Evolutionary conservation across 2,797 vertebrate species (phyloP).

Genomic region (Eurystomus glaucurus): DNA sequence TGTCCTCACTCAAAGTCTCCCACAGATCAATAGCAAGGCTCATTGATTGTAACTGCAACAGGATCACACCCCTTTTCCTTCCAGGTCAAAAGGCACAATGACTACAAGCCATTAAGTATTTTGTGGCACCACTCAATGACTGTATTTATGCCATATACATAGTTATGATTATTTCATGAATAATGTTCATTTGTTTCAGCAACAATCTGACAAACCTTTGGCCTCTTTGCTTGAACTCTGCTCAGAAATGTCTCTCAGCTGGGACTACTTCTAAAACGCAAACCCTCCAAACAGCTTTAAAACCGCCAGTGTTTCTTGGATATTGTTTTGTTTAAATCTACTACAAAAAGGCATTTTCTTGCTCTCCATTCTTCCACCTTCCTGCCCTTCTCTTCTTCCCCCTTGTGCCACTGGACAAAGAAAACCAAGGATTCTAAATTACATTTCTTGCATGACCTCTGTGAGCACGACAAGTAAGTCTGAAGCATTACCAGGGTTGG

Average conservation of each 20-base stretch:
- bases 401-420: background rate
- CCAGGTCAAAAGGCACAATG: slow-evolving; percentile 58
- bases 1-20: background rate
- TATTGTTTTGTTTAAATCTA: slow-evolving; percentile 44
- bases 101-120: slow-evolving; percentile 37
- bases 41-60: slow-evolving; percentile 29
- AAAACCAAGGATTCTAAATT: slow-evolving; percentile 25
- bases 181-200: slow-evolving; percentile 61
- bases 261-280: slow-evolving; percentile 62
- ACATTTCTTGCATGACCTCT: background rate
- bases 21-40: slow-evolving; percentile 53
- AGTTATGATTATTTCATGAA: slow-evolving; percentile 25
- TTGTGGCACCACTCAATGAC: background rate
- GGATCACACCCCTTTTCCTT: slow-evolving; percentile 33
- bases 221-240: slow-evolving; percentile 73
- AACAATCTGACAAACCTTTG: slow-evolving; percentile 68
- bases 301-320: slow-evolving; percentile 35
- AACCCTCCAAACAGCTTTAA: slow-evolving; percentile 49
- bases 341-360: slow-evolving; percentile 48
- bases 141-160: background rate
- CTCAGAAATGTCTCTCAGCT: slow-evolving; percentile 59
- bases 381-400: background rate
- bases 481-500: rapidly evolving
- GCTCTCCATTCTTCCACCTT: background rate
- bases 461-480: background rate